phyloP scores from a whole-genome alignment of 2,797 vertebrate genomes.

The Menidia menidia region DNA sequence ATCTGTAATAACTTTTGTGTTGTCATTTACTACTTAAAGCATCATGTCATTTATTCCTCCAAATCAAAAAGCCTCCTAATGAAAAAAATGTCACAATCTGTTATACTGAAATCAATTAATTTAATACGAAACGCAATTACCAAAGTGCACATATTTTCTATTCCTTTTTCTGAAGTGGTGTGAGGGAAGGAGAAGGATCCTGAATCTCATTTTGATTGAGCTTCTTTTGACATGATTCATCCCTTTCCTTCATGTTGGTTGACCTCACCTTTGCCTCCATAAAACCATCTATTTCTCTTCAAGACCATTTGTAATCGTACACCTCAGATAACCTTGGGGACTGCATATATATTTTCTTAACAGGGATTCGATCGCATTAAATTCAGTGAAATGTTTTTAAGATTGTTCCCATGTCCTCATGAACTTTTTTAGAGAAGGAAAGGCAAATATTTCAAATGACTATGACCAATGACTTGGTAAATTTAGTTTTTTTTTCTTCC shows the following conservation, averaged over 20 bases:
- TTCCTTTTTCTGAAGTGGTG: not conserved
- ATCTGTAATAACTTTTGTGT: not conserved
- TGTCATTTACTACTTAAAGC: not conserved
- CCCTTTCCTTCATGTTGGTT: slow-evolving; percentile 37
- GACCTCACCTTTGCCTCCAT: slow-evolving; percentile 54
- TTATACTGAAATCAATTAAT: not conserved
- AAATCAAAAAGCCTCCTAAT: not conserved
- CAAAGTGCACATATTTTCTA: slow-evolving; percentile 2
- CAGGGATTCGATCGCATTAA: not conserved
- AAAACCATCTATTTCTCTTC: slow-evolving; percentile 51
- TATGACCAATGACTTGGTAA: not conserved
- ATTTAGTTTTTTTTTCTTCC: not conserved
- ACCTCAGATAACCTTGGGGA: slow-evolving; percentile 21
- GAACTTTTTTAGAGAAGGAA: not conserved
- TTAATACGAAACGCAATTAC: not conserved
- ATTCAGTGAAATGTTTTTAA: slow-evolving; percentile 2
- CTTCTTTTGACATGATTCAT: slow-evolving; percentile 55
- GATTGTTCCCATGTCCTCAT: not conserved
- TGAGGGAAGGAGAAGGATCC: slow-evolving; percentile 15
- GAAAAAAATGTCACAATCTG: not conserved
- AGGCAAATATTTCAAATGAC: not conserved
- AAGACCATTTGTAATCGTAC: slow-evolving; percentile 33
- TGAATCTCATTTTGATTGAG: slow-evolving; percentile 38
- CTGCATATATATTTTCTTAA: slow-evolving; percentile 6
- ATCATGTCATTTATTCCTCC: not conserved